Evolutionary conservation across 2,888 invertebrate species (phyloP), one percentile per base, ranked within the genome.

Genomic region (Eulithis prunata): DNA sequence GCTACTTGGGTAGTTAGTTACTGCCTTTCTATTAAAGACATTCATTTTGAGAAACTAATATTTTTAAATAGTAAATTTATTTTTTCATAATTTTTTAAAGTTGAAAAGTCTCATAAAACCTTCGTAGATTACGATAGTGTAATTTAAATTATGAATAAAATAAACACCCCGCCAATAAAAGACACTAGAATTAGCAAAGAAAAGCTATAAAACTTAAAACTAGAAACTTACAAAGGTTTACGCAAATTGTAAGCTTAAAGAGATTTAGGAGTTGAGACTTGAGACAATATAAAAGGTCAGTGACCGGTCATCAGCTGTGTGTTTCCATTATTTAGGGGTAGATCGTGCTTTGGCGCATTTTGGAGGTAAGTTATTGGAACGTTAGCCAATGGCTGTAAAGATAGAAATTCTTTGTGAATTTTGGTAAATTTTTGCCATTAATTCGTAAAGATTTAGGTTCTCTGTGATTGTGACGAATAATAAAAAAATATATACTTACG

Each of bases 91-190:
- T 8, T 41, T 41, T 41, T 41, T 6, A 32, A 49, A 49, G 13
- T 49, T 49, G 4, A 54, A 54, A 36, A 43, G 32, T 55, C 54
- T 57, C 54, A 55, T 58, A 58, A 54, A 58, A 58, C 51, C 54
- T 5, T 49, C 32, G 13, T 28, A 62, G 38, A 49, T 49, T 51
- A 45, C 11, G 43, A 53, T 49, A 55, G 21, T 62, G 57, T 49
- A 52, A 62, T 47, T 53, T 54, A 45, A 32, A 54, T 43, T 53
- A 57, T 51, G 60, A 64, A 68, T 64, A 63, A 67, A 67, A 63
- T 64, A 60, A 54, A 43, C 67, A 68, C 57, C 14, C 41, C 57
- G 13, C 32, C 28, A 32, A 21, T 47, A 38, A 36, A 51, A 13
- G 32, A 7, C 10, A 49, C 54, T 49, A 12, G 13, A 66, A 66